Evolutionary conservation across 2,113 vertebrate species (phyloP).

Genomic region (Hemibagrus wyckioides): DNA sequence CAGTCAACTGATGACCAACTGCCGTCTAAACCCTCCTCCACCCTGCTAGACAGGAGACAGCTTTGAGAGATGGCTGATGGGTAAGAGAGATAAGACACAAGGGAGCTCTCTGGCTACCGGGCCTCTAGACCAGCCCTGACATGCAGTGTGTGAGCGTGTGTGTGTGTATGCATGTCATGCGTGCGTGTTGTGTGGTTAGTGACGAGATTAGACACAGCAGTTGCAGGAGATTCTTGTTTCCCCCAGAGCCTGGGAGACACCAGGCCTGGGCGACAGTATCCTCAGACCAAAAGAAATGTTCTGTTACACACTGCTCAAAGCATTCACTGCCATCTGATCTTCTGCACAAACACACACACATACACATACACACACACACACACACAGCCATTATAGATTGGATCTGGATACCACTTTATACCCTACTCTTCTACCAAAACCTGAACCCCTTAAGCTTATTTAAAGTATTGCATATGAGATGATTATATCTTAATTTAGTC

Average conservation of each 20-base stretch:
- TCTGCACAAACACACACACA: conserved; percentile 24
- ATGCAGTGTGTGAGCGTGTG: conserved; percentile 50
- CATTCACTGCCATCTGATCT: conserved; percentile 52
- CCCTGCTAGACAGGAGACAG: conserved; percentile 34
- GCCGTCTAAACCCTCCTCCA: conserved; percentile 9
- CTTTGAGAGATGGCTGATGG: conserved; percentile 55
- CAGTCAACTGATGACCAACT: conserved; percentile 24
- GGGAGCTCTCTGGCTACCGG: conserved; percentile 54
- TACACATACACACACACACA: conserved; percentile 21
- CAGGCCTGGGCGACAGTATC: conserved; percentile 54
- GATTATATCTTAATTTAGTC: conserved; percentile 12
- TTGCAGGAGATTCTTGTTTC: conserved; percentile 58
- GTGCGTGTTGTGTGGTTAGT: conserved; percentile 52
- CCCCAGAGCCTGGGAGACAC: conserved; percentile 56
- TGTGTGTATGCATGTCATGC: conserved; percentile 43
- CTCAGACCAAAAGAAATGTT: conserved; percentile 55
- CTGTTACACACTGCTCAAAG: conserved; percentile 54
- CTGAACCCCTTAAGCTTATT: background rate
- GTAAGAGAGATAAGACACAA: conserved; percentile 51
- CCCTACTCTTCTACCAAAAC: conserved; percentile 5
- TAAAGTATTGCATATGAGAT: background rate
- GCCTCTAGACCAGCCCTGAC: conserved; percentile 48
- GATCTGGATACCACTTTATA: background rate
- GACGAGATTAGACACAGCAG: conserved; percentile 58
- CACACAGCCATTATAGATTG: conserved; percentile 20